A percentile compares a stretch with the other conserved stretches of the same genome.
Conservation (phyloP, 2,888 invertebrate species). For the Apocheima hispidaria region DNA sequence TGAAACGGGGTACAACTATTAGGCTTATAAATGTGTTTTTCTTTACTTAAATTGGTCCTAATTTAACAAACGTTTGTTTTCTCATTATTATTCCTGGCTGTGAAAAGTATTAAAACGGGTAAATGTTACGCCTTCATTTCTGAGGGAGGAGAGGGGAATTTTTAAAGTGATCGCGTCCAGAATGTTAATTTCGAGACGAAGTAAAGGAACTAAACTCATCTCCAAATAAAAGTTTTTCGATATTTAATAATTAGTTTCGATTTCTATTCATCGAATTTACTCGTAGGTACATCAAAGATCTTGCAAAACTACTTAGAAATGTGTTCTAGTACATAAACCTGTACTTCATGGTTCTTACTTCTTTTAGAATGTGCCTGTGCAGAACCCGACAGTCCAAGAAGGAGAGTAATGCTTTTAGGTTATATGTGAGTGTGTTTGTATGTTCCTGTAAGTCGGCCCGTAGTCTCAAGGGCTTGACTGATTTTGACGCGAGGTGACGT, state of each 20-base stretch:
- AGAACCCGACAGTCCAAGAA: too few species aligned
- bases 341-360: too few species aligned
- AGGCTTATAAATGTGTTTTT: neutral
- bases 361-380: too few species aligned
- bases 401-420: too few species aligned
- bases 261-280: slow-evolving; percentile 23
- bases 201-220: slow-evolving; percentile 59
- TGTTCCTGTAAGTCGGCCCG: too few species aligned
- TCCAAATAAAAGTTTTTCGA: slow-evolving; percentile 58
- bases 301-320: neutral
- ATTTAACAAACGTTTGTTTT: slow-evolving; percentile 37
- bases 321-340: too few species aligned
- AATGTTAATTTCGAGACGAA: slow-evolving; percentile 60
- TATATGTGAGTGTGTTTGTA: too few species aligned
- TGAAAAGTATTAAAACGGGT: slow-evolving; percentile 59
- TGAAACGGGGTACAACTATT: neutral
- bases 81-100: slow-evolving; percentile 62
- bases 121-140: slow-evolving; percentile 66
- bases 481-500: too few species aligned
- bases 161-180: slow-evolving; percentile 58
- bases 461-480: too few species aligned
- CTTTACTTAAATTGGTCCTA: slow-evolving; percentile 11
- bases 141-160: slow-evolving; percentile 56
- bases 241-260: slow-evolving; percentile 43
- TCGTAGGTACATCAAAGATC: neutral